Percentiles rank a stretch among this genome's conserved stretches.
These are phyloP conservation scores for Corythoichthys intestinalis DNA, from an alignment of 2,113 vertebrate species.

Conservation along the genomic window DNA sequence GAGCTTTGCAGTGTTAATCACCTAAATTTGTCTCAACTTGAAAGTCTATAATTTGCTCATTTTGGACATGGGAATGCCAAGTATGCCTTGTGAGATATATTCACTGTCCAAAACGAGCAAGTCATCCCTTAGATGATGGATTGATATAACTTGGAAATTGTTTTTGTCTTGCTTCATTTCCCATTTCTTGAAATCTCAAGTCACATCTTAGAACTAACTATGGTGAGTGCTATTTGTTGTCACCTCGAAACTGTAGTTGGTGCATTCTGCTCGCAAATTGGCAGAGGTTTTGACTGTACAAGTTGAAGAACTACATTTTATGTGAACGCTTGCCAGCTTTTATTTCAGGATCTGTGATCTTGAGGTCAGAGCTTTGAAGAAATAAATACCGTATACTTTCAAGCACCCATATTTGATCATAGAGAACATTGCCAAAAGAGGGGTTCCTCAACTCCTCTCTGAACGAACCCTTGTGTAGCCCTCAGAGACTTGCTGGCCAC, in stretches of 20 bases:
- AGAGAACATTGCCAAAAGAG: not conserved
- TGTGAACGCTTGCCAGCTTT: conserved; percentile 39
- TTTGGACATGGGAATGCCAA: not conserved
- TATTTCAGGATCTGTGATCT: conserved; percentile 35
- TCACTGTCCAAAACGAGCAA: not conserved
- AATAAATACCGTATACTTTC: conserved; percentile 23
- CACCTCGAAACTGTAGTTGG: not conserved
- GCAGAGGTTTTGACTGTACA: conserved; percentile 15
- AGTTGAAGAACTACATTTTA: conserved; percentile 35
- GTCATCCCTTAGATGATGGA: not conserved
- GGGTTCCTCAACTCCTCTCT: conserved; percentile 11
- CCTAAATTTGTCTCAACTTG: not conserved
- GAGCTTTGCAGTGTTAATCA: conserved; percentile 9
- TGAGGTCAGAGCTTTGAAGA: conserved; percentile 26
- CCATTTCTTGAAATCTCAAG: not conserved
- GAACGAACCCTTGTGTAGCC: conserved; percentile 10
- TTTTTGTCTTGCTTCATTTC: not conserved
- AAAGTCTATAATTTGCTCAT: conserved; percentile 3
- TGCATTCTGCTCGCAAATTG: conserved; percentile 24
- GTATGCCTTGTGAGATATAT: not conserved
- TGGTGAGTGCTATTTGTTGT: not conserved
- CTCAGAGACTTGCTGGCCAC: conserved; percentile 8
- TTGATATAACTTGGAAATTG: not conserved
- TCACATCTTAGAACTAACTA: not conserved
- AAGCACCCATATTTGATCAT: conserved; percentile 25